Evolutionary conservation across 2,113 vertebrate genomes (phyloP), one percentile per base, ranked within the genome.

Genomic region (Aspiorhynchus laticeps): DNA sequence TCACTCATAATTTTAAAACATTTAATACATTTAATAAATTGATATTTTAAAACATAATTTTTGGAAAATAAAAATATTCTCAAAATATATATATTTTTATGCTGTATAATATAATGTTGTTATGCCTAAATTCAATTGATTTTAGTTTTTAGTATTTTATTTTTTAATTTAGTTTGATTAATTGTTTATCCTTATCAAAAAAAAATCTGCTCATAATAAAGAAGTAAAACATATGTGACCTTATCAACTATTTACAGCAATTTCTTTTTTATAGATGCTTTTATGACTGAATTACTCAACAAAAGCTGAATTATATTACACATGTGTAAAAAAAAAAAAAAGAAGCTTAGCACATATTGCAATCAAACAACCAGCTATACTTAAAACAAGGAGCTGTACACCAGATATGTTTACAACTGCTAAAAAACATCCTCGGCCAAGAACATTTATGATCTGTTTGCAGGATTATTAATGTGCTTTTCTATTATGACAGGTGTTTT

Each of bases 401-500:
- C 28, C 41, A 71, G 1, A 69, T 73, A 61, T 48, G 69, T 84
- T 56, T 84, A 75, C 46, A 10, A 75, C n/a, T 76, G 15, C 2
- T 65, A 24, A 48, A 85, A 59, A 74, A 38, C 26, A 63, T n/a
- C 43, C 28, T 83, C 19, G 51, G 36, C 59, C 41, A 67, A 56
- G 48, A 28, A 84, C 41, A 77, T 86, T 82, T 82, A 71, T 26
- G 67, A 31, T 74, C 51, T 73, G 26, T 38, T 33, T 46, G 38
- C 28, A 59, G 73, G 28, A 83, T 65, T 83, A 86, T 38, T 36
- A 78, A 56, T 79, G 84, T 73, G 24, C 21, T 78, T 77, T 83
- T 86, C 67, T 69, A 78, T 28, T 78, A 21, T 81, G 77, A 46
- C 77, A 75, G 85, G 38, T 85, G 75, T 85, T 46, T 56, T 51